A percentile compares a stretch with the other conserved stretches of the same genome.
Conservation (phyloP, 2,113 vertebrate species). For the Lophotis ruficrista region DNA sequence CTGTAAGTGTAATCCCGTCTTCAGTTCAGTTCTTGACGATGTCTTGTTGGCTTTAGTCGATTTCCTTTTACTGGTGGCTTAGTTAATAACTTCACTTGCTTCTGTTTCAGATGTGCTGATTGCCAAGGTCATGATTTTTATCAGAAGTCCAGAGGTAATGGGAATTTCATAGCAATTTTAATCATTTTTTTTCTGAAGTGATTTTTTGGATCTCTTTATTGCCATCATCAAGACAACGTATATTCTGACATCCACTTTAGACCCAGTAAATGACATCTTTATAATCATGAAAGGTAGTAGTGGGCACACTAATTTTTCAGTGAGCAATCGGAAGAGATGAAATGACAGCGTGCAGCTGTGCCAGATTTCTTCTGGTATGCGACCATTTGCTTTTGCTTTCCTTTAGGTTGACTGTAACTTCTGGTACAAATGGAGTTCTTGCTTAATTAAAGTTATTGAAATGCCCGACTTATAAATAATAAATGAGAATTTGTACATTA, state of each 20-base stretch:
- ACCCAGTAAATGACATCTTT: background rate
- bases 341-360: background rate
- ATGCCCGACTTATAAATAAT: background rate
- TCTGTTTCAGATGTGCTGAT: background rate
- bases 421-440: background rate
- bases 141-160: slow-evolving; percentile 11
- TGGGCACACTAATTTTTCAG: background rate
- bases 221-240: slow-evolving; percentile 6
- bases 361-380: background rate
- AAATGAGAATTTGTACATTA: background rate
- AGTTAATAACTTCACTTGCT: background rate
- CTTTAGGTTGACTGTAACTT: background rate
- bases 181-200: background rate
- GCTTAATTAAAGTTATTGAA: background rate
- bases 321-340: background rate
- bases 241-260: background rate
- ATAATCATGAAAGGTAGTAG: background rate
- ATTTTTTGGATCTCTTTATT: background rate
- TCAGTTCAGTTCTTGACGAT: background rate
- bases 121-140: slow-evolving; percentile 14
- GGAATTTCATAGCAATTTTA: slow-evolving; percentile 25
- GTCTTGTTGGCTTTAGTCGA: background rate
- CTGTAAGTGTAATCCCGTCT: background rate
- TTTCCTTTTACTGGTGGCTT: background rate
- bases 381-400: background rate